Evolutionary conservation across 1,140 invertebrate genomes (phyloP).

Genomic region (Pseudomyrmex cubaensis): DNA sequence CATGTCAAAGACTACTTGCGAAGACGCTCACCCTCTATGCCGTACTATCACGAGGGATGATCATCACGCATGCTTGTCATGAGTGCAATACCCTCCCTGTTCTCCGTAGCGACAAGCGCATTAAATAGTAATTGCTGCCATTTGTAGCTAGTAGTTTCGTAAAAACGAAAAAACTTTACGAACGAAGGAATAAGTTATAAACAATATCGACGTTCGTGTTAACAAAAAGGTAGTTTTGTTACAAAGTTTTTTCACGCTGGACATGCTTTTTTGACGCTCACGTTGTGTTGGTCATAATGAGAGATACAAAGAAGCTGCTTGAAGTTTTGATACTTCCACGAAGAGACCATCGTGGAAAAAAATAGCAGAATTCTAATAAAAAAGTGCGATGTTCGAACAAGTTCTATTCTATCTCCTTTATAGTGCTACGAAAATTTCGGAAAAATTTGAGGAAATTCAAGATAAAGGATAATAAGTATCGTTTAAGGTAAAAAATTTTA

Average conservation of each 20-base stretch:
- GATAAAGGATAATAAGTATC: no score
- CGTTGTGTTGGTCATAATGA: no score
- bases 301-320: no score
- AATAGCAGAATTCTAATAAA: not conserved
- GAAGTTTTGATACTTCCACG: not conserved
- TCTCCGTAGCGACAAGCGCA: slow-evolving; percentile 7
- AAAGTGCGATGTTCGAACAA: not conserved
- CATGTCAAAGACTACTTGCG: slow-evolving; percentile 18
- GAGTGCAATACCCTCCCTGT: not conserved
- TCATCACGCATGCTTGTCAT: no score
- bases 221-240: not conserved
- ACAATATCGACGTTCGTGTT: not conserved
- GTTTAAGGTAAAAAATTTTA: no score
- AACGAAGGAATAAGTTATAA: not conserved
- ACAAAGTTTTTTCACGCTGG: not conserved
- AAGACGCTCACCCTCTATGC: no score
- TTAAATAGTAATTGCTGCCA: slow-evolving; percentile 39
- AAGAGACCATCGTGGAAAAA: not conserved
- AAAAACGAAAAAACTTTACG: slow-evolving; percentile 5
- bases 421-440: no score
- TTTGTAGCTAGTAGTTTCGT: no score
- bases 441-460: no score
- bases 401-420: no score
- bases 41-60: no score
- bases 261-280: not conserved